Conservation (phyloP, 2,797 vertebrate genomes). For the Takifugu rubripes region DNA sequence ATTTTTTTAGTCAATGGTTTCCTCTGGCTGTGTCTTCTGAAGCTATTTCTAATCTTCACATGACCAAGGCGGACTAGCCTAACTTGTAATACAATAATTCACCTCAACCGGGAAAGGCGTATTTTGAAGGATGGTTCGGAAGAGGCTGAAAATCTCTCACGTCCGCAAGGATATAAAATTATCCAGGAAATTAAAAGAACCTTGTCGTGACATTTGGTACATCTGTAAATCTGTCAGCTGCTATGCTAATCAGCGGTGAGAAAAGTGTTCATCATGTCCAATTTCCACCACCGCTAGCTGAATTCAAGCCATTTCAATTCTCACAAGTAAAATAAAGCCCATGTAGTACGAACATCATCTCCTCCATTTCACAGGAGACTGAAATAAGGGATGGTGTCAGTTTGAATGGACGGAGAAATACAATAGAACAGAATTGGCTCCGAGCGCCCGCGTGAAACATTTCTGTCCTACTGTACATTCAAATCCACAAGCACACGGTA, state of each 20-base stretch:
- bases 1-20: not conserved
- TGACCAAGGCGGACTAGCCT: not conserved
- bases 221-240: not conserved
- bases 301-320: not conserved
- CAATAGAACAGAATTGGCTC: not conserved
- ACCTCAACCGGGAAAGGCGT: not conserved
- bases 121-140: no score
- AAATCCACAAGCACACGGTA: slow-evolving; percentile 27
- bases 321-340: not conserved
- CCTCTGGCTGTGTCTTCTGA: no score
- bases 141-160: not conserved
- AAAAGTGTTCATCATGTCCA: not conserved
- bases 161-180: not conserved
- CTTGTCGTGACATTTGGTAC: not conserved
- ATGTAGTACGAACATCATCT: not conserved
- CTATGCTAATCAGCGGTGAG: slow-evolving; percentile 1
- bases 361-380: not conserved
- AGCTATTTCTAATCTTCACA: slow-evolving; percentile 5
- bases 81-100: not conserved
- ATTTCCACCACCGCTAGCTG: not conserved
- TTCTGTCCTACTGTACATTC: slow-evolving; percentile 13
- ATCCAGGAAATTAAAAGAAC: not conserved
- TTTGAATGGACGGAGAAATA: no score
- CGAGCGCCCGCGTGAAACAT: slow-evolving; percentile 2
- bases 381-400: slow-evolving; percentile 2